Evolutionary conservation across 2,113 vertebrate genomes (phyloP).

Genomic region (Rhinolophus ferrumequinum): DNA sequence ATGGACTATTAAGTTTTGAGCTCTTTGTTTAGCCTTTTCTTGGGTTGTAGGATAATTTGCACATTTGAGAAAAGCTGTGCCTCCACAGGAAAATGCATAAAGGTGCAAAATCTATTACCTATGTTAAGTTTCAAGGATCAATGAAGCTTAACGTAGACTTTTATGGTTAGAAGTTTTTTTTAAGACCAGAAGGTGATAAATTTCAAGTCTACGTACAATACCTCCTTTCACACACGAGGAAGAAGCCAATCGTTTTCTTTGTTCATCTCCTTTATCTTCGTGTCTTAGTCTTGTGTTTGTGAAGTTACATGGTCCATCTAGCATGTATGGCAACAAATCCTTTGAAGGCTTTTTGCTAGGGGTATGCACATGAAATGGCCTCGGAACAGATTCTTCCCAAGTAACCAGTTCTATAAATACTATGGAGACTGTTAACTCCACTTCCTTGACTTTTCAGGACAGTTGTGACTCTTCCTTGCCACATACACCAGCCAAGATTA

Average conservation of each 20-base stretch:
- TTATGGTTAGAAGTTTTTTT: constrained; percentile 6
- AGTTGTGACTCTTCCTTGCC: neutral
- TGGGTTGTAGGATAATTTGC: constrained; percentile 24
- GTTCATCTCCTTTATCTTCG: neutral
- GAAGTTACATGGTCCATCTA: neutral
- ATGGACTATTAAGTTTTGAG: neutral
- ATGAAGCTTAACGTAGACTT: neutral
- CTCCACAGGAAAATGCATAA: neutral
- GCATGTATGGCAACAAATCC: neutral
- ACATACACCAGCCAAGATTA: neutral
- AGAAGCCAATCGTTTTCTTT: neutral
- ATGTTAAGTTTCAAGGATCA: neutral
- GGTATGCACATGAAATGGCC: neutral
- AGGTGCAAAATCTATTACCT: neutral
- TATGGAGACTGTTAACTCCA: neutral
- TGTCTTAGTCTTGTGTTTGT: constrained; percentile 11
- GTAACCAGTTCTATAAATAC: neutral
- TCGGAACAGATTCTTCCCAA: neutral
- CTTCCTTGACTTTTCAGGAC: neutral
- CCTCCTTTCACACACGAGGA: constrained; percentile 21
- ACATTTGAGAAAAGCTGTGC: neutral
- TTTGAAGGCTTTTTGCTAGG: neutral
- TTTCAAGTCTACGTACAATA: neutral
- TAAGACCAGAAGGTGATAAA: neutral
- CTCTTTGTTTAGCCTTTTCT: neutral